Conservation (phyloP, 1,140 invertebrate genomes). For the Callitettix versicolor region DNA sequence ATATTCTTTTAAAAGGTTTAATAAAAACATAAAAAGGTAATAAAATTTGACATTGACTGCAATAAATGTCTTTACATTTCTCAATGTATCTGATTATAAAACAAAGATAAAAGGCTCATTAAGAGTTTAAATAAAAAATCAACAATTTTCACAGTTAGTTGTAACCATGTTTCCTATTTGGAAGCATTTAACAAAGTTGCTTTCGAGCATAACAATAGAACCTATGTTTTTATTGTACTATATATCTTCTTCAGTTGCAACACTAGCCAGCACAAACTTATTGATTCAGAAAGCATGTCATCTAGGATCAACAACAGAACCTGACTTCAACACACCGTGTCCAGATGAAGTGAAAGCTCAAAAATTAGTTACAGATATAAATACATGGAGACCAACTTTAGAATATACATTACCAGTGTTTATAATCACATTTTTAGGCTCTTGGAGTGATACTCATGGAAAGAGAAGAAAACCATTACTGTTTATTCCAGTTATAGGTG, state of each 20-base stretch:
- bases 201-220: constrained; percentile 17
- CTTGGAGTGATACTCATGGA: constrained; percentile 25
- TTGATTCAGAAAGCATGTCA: constrained; percentile 18
- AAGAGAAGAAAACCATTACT: constrained; percentile 35
- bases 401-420: constrained; percentile 24
- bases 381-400: constrained; percentile 23
- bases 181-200: no score
- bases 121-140: no score
- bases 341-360: constrained; percentile 21
- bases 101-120: no score
- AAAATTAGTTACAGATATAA: constrained; percentile 22
- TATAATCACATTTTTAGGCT: constrained; percentile 27
- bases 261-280: constrained; percentile 14
- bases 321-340: constrained; percentile 3
- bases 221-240: constrained; percentile 21
- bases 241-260: constrained; percentile 13
- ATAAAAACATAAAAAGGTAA: no score
- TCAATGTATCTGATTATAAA: no score
- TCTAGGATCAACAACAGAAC: no score
- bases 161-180: no score
- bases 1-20: no score
- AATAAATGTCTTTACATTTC: no score
- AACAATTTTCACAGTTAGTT: no score
- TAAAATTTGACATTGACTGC: no score
- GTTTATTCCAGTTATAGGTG: constrained; percentile 30